phyloP scores from a whole-genome alignment of 2,113 vertebrate species.

The Nothoprocta perdicaria region DNA sequence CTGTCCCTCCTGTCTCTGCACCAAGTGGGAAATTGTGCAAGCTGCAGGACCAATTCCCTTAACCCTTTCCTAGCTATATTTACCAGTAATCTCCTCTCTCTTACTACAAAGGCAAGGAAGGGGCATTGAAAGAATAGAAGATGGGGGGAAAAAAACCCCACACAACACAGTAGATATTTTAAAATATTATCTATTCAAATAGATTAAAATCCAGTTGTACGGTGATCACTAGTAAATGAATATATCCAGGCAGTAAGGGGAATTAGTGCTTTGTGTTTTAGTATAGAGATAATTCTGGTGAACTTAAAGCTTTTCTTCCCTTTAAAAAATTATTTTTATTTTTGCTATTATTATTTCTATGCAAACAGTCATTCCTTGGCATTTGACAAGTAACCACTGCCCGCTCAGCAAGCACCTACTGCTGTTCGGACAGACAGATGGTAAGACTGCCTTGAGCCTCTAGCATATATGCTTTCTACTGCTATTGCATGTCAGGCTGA shows the following conservation, averaged over 20 bases:
- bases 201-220: neutral
- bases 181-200: neutral
- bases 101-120: neutral
- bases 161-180: rapidly evolving
- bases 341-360: neutral
- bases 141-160: neutral
- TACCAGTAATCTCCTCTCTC: neutral
- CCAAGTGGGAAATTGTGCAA: neutral
- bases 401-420: neutral
- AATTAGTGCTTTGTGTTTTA: neutral
- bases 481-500: neutral
- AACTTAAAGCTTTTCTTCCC: neutral
- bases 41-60: neutral
- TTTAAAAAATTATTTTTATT: neutral
- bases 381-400: neutral
- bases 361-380: neutral
- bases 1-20: neutral
- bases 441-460: neutral
- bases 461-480: neutral
- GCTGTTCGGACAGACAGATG: neutral
- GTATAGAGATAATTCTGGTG: neutral
- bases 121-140: neutral
- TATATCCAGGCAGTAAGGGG: neutral
- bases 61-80: neutral
- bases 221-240: neutral